Percentiles rank a stretch among this genome's conserved stretches.
These are phyloP conservation scores for Phyto melanocephala DNA, from an alignment of 2,888 invertebrate species.

Conservation along the genomic window DNA sequence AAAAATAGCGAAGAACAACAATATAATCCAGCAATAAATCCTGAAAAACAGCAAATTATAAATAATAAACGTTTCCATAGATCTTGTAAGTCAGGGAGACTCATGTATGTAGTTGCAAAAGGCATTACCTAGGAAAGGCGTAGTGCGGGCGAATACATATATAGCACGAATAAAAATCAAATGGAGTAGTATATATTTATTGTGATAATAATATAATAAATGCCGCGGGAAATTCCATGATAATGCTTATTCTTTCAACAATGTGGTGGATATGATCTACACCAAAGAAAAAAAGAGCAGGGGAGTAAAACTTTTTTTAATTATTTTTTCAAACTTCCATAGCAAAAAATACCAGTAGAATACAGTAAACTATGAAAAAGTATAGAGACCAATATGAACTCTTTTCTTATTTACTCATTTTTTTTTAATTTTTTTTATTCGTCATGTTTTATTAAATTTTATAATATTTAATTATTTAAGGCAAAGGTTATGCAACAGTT, in stretches of 20 bases:
- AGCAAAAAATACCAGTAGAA: too few relatives aligned
- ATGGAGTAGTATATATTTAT: constrained; percentile 93
- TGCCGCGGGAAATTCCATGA: constrained; percentile 85
- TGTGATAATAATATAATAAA: constrained; percentile 91
- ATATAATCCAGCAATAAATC: constrained; percentile 87
- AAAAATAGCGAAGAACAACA: constrained; percentile 90
- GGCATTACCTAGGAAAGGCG: constrained; percentile 92
- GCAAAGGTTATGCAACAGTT: too few relatives aligned
- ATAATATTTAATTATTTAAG: too few relatives aligned
- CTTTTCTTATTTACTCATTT: too few relatives aligned
- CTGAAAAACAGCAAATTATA: constrained; percentile 85
- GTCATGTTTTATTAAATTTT: too few relatives aligned
- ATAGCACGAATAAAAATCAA: constrained; percentile 96
- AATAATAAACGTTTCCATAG: constrained; percentile 83
- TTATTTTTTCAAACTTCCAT: constrained; percentile 86
- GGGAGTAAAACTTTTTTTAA: constrained; percentile 85
- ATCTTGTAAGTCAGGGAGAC: constrained; percentile 92
- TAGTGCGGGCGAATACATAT: constrained; percentile 93
- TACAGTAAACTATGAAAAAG: too few relatives aligned
- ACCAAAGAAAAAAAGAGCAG: constrained; percentile 94
- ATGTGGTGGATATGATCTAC: constrained; percentile 96
- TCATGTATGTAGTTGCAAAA: constrained; percentile 99
- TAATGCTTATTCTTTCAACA: constrained; percentile 87
- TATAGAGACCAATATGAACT: too few relatives aligned
- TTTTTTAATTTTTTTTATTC: too few relatives aligned